Conservation (phyloP, 2,888 invertebrate genomes). For the Latrodectus elegans region DNA sequence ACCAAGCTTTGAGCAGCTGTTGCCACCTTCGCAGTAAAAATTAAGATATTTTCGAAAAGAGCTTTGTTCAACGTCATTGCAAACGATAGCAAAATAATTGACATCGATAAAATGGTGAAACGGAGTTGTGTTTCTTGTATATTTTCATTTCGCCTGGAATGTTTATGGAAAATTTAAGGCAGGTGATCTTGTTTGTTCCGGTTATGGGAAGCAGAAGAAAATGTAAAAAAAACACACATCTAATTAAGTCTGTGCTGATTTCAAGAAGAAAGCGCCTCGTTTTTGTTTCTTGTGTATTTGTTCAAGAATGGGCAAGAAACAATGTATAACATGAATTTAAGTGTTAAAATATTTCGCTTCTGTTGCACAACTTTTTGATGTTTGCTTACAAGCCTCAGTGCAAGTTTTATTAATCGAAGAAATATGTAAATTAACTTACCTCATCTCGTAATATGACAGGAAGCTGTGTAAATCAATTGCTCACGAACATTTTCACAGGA, state of each 20-base stretch:
- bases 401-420: not conserved
- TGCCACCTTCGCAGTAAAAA: constrained; percentile 62
- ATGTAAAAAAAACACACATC: constrained; percentile 15
- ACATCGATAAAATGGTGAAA: constrained; percentile 59
- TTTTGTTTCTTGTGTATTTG: constrained; percentile 18
- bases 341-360: not conserved
- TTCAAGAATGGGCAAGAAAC: constrained; percentile 24
- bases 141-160: constrained; percentile 25
- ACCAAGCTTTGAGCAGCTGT: constrained; percentile 61
- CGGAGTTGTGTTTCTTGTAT: constrained; percentile 52
- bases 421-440: constrained; percentile 24
- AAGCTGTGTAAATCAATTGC: too few relatives aligned
- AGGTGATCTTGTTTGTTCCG: constrained; percentile 48
- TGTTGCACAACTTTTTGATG: not conserved
- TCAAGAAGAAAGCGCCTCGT: constrained; percentile 12
- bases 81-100: constrained; percentile 65
- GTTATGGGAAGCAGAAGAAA: not conserved
- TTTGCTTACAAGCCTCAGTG: not conserved
- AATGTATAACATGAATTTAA: constrained; percentile 14
- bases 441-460: not conserved
- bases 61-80: constrained; percentile 57
- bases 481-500: too few relatives aligned
- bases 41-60: constrained; percentile 59
- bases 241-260: constrained; percentile 50
- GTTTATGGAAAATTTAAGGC: constrained; percentile 33